Evolutionary conservation across 2,113 vertebrate species (phyloP).

Genomic region (Xyrauchen texanus): DNA sequence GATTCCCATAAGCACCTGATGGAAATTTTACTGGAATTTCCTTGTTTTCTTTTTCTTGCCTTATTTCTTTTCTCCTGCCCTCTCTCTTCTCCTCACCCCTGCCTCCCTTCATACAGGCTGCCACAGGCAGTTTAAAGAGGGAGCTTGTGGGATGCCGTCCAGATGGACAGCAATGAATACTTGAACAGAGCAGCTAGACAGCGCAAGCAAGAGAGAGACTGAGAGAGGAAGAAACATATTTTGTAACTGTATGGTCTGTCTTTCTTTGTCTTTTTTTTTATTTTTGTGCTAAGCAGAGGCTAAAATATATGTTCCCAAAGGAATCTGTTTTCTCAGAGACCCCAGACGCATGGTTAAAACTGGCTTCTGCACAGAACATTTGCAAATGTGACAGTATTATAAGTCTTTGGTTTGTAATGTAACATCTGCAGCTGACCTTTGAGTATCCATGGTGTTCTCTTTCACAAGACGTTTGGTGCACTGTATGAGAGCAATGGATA

Average conservation of each 20-base stretch:
- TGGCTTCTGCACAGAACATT: too few relatives aligned
- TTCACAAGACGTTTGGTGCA: not conserved
- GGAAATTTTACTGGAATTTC: not conserved
- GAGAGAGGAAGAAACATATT: not conserved
- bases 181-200: not conserved
- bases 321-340: too few relatives aligned
- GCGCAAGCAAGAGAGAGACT: not conserved
- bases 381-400: too few relatives aligned
- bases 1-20: not conserved
- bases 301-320: too few relatives aligned
- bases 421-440: not conserved
- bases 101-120: constrained; percentile 10
- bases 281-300: too few relatives aligned
- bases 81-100: not conserved
- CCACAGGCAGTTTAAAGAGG: constrained; percentile 9
- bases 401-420: not conserved
- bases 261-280: too few relatives aligned
- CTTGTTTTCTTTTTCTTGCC: not conserved
- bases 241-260: too few relatives aligned
- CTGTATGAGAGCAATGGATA: constrained; percentile 1
- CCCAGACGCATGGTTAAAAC: too few relatives aligned
- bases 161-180: constrained; percentile 32
- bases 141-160: constrained; percentile 15
- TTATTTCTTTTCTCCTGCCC: not conserved
- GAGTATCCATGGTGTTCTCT: not conserved